These are phyloP conservation scores for Argyrosomus japonicus DNA, from an alignment of 2,113 vertebrate species.

Conservation along the genomic window DNA sequence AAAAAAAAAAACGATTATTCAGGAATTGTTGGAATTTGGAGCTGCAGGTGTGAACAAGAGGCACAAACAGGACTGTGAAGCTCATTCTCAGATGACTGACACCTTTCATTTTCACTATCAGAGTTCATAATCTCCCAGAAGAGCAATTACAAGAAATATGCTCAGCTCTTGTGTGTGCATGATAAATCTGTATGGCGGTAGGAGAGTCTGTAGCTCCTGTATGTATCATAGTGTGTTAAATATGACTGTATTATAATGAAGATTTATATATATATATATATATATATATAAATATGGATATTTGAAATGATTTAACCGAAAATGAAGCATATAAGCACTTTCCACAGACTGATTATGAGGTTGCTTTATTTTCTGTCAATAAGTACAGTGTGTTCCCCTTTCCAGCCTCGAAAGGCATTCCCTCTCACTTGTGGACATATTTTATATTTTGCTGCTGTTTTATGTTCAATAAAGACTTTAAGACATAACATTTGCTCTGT, in stretches of 20 bases:
- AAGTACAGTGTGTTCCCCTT: neutral
- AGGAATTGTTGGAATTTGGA: conserved; percentile 24
- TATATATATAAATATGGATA: neutral
- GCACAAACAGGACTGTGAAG: neutral
- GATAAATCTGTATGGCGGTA: neutral
- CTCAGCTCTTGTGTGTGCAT: neutral
- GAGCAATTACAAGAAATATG: neutral
- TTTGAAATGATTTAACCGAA: neutral
- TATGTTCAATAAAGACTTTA: conserved; percentile 45
- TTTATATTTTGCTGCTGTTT: conserved; percentile 32
- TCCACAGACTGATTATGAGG: neutral
- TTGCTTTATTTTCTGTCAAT: neutral
- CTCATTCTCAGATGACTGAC: neutral
- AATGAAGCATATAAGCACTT: neutral
- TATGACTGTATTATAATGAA: neutral
- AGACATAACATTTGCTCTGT: neutral
- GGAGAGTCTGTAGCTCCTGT: neutral
- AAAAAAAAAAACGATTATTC: neutral
- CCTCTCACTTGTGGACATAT: neutral
- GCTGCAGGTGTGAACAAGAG: conserved; percentile 30
- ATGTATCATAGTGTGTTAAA: neutral
- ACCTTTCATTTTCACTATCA: neutral
- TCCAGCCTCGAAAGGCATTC: neutral
- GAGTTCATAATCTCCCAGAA: neutral
- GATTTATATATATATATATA: neutral